phyloP scores from a whole-genome alignment of 2,113 vertebrate species.

The Albula glossodonta region DNA sequence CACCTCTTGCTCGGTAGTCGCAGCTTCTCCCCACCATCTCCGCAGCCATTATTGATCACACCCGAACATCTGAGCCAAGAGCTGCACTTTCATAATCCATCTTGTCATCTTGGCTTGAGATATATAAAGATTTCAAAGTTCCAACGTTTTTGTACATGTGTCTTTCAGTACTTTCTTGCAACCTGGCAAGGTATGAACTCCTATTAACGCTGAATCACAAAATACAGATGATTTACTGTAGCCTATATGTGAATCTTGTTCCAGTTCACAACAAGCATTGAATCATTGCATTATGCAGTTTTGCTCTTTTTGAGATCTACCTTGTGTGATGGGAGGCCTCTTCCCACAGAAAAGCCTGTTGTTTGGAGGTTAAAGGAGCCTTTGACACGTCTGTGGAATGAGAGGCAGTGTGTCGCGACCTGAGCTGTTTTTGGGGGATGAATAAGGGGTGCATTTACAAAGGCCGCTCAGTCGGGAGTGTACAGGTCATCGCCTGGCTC shows the following conservation, averaged over 20 bases:
- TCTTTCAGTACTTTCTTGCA: too few relatives aligned
- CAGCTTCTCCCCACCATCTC: slow-evolving; percentile 31
- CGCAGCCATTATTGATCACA: slow-evolving; percentile 15
- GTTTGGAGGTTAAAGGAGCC: slow-evolving; percentile 21
- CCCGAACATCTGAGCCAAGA: slow-evolving; percentile 26
- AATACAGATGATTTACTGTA: too few relatives aligned
- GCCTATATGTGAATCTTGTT: not conserved
- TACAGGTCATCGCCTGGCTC: slow-evolving; percentile 28
- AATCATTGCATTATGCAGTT: not conserved
- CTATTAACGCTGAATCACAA: too few relatives aligned
- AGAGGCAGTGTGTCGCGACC: slow-evolving; percentile 16
- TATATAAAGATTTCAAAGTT: not conserved
- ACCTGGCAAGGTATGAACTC: too few relatives aligned
- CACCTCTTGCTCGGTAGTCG: slow-evolving; percentile 40
- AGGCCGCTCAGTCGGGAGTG: slow-evolving; percentile 16
- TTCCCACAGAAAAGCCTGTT: not conserved
- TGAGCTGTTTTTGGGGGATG: slow-evolving; percentile 5
- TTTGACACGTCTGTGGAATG: not conserved
- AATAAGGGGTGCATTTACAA: slow-evolving; percentile 25
- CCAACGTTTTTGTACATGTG: not conserved
- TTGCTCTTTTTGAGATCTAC: not conserved
- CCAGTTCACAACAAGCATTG: not conserved
- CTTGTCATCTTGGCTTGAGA: too few relatives aligned
- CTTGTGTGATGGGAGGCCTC: not conserved
- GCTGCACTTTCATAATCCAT: not conserved